Base-by-base conservation (phyloP, 1,140 invertebrate species). In the Conopomorpha cramerella region DNA sequence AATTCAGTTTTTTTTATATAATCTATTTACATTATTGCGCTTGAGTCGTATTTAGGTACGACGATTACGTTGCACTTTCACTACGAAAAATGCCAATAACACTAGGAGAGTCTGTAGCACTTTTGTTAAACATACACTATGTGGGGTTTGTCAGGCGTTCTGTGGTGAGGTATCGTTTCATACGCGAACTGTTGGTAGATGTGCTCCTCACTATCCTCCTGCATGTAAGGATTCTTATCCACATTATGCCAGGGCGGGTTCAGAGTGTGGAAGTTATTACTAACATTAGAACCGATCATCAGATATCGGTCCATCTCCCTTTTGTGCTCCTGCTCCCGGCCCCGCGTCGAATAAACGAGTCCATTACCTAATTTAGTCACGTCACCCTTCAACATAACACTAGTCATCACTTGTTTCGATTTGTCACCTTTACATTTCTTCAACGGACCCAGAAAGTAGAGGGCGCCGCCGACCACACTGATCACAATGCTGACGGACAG, bases 91-190 rank as follows among this genome's bases (percentile, higher is more conserved):
- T n/a, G n/a, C n/a, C n/a, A n/a, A n/a, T n/a, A n/a, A n/a, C n/a
- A n/a, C n/a, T n/a, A n/a, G n/a, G n/a, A n/a, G n/a, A n/a, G n/a
- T n/a, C n/a, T n/a, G n/a, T n/a, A n/a, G n/a, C n/a, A 53, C 50
- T 58, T 68, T 55, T 65, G 71, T 79, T 82, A 84, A 43, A 84
- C 82, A 51, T 84, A 84, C 59, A 84, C 82, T 76, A 84, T 83
- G 57, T 84, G 82, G 32, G 82, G 82, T 57, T 81, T 81, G 38
- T 80, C 66, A 49, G 73, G 77, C 39, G 77, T 76, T 46, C 73
- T 62, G 41, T 79, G 72, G 34, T 63, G 67, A 43, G 77, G 70
- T 16, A 82, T 81, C 17, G 77, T 77, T 55, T 80, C 76, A 39
- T 80, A 78, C n/a, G 80, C 79, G 40, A 82, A 80, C 40, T 81